Evolutionary conservation across 2,888 invertebrate genomes (phyloP).

Genomic region (Drosophila fulvimacula): DNA sequence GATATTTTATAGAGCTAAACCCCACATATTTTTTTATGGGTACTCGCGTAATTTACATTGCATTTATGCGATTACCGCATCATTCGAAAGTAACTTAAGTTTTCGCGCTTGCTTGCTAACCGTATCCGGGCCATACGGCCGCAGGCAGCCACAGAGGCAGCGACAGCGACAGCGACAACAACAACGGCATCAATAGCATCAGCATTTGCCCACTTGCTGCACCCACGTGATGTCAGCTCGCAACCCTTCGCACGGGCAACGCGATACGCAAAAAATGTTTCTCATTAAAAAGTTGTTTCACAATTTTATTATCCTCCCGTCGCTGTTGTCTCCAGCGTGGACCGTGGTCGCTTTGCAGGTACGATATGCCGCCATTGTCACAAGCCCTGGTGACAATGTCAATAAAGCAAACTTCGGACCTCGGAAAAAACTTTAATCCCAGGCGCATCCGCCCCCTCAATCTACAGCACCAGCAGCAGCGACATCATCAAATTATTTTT

Average conservation of each 20-base stretch:
- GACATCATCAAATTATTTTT: slow-evolving; percentile 68
- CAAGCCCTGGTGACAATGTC: slow-evolving; percentile 72
- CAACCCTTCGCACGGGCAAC: slow-evolving; percentile 19
- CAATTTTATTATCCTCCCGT: slow-evolving; percentile 75
- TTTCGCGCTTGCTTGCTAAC: slow-evolving; percentile 13
- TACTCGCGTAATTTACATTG: slow-evolving; percentile 18
- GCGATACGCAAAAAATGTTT: slow-evolving; percentile 76
- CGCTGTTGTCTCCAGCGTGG: slow-evolving; percentile 16
- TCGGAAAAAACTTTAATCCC: slow-evolving; percentile 24
- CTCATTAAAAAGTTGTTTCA: slow-evolving; percentile 77
- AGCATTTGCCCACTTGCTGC: slow-evolving; percentile 31
- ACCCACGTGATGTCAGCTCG: not conserved
- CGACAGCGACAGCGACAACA: slow-evolving; percentile 12
- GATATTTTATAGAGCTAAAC: not conserved
- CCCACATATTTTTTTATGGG: not conserved
- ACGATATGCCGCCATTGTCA: slow-evolving; percentile 62
- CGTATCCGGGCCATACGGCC: slow-evolving; percentile 23
- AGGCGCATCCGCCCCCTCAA: not conserved
- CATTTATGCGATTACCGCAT: slow-evolving; percentile 39
- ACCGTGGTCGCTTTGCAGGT: slow-evolving; percentile 50
- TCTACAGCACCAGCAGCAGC: slow-evolving; percentile 11
- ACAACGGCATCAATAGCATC: slow-evolving; percentile 16
- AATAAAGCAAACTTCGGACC: slow-evolving; percentile 74
- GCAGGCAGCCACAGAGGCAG: slow-evolving; percentile 13
- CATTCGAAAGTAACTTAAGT: slow-evolving; percentile 27